Conservation (phyloP, 35 echinoderm and acorn worm genomes). For the Heliocidaris erythrogramma region DNA sequence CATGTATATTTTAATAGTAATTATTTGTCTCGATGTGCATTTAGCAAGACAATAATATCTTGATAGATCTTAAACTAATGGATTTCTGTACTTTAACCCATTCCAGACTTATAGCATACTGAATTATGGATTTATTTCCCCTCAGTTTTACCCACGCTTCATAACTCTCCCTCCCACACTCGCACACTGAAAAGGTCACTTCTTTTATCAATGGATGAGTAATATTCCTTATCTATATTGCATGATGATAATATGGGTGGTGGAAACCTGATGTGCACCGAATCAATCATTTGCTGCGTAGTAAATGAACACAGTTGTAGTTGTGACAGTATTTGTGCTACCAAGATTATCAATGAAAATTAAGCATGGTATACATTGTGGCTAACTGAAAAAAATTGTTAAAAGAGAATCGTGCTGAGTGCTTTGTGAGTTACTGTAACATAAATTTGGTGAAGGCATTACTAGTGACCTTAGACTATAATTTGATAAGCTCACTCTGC, state of each 20-base stretch:
- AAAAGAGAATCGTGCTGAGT: neutral
- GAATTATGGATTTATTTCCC: neutral
- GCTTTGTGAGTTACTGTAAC: neutral
- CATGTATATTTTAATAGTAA: too few relatives aligned
- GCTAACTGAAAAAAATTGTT: neutral
- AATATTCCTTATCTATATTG: neutral
- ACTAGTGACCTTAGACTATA: neutral
- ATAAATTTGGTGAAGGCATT: neutral
- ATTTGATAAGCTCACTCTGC: neutral
- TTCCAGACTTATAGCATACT: neutral
- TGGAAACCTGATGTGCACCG: neutral
- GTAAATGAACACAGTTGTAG: neutral
- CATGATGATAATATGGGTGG: neutral
- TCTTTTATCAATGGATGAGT: constrained; percentile 11
- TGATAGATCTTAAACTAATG: neutral
- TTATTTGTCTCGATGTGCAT: too few relatives aligned
- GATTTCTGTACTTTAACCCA: neutral
- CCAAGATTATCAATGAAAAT: neutral
- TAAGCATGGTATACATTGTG: neutral
- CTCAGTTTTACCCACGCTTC: neutral
- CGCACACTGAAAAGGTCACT: neutral
- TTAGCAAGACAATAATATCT: neutral
- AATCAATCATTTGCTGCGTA: neutral
- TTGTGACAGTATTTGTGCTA: neutral
- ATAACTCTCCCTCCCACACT: neutral